Evolutionary conservation across 2,888 invertebrate species (phyloP).

Genomic region (Buathra laborator): DNA sequence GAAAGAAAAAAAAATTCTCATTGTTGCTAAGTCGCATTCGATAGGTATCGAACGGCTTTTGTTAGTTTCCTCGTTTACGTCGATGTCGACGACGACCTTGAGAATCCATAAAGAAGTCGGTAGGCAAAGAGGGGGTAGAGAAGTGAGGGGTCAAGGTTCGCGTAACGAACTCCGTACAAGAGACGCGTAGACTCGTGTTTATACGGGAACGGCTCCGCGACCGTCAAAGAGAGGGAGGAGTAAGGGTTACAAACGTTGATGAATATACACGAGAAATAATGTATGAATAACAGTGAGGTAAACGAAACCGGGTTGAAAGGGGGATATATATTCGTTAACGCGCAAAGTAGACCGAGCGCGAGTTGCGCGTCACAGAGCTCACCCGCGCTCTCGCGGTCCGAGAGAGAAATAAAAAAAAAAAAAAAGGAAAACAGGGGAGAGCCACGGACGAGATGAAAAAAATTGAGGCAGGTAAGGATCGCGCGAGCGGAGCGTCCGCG

Average conservation of each 20-base stretch:
- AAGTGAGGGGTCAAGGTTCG: conserved; percentile 31
- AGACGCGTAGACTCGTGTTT: neutral
- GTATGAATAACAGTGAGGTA: neutral
- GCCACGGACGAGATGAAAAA: conserved; percentile 59
- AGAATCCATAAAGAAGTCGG: conserved; percentile 25
- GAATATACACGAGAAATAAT: neutral
- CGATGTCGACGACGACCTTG: conserved; percentile 22
- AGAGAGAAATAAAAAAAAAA: conserved; percentile 28
- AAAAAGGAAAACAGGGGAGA: conserved; percentile 12
- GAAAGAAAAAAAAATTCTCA: neutral
- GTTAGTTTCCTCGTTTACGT: conserved; percentile 1
- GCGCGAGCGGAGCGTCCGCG: conserved; percentile 12
- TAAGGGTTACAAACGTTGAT: neutral
- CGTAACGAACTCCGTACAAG: conserved; percentile 2
- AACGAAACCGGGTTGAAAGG: neutral
- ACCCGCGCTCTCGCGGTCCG: conserved; percentile 18
- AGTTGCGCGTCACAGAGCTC: neutral
- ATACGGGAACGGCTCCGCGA: neutral
- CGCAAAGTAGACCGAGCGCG: conserved; percentile 17
- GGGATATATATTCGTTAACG: conserved; percentile 7
- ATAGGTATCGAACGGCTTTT: conserved; percentile 1
- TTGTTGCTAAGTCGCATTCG: conserved; percentile 8
- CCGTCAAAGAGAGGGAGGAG: no score
- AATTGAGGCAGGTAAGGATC: conserved; percentile 66
- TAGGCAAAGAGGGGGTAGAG: neutral